These are phyloP conservation scores for Gasterosteus nipponicus DNA, from an alignment of 2,113 vertebrate species.

Conservation along the genomic window DNA sequence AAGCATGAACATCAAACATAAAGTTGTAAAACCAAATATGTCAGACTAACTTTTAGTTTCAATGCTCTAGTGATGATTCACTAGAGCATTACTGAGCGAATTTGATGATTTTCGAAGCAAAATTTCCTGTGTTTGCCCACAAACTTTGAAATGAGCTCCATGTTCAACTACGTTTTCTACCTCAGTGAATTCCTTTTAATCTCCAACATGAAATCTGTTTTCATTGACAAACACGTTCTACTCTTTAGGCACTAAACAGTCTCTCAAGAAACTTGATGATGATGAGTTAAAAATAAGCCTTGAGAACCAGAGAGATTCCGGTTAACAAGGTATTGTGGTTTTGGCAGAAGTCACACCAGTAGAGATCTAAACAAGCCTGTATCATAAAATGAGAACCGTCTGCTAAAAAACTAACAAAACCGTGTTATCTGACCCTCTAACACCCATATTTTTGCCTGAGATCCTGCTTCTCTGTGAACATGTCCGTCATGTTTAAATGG, in stretches of 20 bases:
- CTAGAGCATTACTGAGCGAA: too few species aligned
- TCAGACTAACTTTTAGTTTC: too few species aligned
- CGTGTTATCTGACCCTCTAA: neutral
- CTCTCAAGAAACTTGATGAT: neutral
- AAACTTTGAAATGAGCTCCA: neutral
- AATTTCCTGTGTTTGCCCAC: too few species aligned
- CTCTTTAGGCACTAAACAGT: neutral
- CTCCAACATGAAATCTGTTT: neutral
- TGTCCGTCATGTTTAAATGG: neutral
- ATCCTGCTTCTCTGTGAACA: neutral
- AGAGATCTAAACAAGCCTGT: neutral
- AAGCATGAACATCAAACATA: neutral
- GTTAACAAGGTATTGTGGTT: neutral
- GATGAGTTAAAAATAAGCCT: neutral
- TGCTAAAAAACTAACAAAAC: neutral
- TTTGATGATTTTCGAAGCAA: too few species aligned
- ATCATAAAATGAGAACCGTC: neutral
- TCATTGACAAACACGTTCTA: constrained; percentile 2
- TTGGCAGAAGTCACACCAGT: neutral
- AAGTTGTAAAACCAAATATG: neutral
- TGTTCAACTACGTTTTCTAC: neutral
- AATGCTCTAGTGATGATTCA: too few species aligned
- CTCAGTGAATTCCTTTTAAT: neutral
- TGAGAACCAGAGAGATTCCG: neutral
- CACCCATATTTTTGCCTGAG: neutral